Evolutionary conservation across 2,113 vertebrate species (phyloP).

Genomic region (Hippopotamus amphibius): DNA sequence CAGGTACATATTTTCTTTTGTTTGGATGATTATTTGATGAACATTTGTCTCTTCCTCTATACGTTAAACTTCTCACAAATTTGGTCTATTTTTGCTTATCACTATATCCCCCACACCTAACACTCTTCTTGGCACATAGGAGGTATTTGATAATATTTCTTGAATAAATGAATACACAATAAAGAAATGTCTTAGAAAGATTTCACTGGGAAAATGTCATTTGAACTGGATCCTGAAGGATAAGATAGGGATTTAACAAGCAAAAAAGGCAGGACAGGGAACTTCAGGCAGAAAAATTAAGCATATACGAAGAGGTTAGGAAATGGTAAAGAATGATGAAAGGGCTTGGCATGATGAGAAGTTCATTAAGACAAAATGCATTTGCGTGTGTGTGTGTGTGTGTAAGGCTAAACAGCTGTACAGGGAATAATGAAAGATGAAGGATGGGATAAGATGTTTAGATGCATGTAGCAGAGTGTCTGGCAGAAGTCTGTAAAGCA

Average conservation of each 20-base stretch:
- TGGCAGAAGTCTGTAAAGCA: not conserved
- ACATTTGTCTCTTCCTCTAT: not conserved
- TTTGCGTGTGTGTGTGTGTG: fast-evolving
- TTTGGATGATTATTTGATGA: not conserved
- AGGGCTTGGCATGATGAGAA: not conserved
- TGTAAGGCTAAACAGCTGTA: not conserved
- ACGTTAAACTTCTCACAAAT: not conserved
- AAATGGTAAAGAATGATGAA: not conserved
- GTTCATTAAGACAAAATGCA: not conserved
- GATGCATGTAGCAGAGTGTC: not conserved
- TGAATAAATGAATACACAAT: not conserved
- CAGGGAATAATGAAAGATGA: not conserved
- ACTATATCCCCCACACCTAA: not conserved
- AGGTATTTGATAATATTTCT: not conserved
- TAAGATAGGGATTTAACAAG: not conserved
- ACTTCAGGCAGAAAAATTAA: not conserved
- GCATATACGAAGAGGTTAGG: not conserved
- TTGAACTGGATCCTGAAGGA: not conserved
- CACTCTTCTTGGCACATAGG: not conserved
- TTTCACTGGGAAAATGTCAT: not conserved
- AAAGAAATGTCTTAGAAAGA: not conserved
- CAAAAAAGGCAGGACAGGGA: not conserved
- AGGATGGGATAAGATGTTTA: not conserved
- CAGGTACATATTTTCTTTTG: not conserved
- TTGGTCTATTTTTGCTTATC: not conserved